Conservation (phyloP, 1,140 invertebrate genomes). For the Papilio polyxenes region DNA sequence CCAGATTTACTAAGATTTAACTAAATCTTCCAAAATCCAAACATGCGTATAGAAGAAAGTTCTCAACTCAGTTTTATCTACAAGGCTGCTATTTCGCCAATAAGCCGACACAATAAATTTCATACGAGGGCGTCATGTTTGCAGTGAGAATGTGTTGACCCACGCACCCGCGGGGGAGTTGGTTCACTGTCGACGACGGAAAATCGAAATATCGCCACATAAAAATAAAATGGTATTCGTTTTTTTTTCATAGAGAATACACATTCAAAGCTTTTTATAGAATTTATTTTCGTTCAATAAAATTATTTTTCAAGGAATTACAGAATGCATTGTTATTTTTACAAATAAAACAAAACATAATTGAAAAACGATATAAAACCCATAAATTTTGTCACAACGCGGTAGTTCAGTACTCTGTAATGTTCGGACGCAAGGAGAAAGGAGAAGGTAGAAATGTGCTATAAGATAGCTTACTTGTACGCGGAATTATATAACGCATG, state of each 20-base stretch:
- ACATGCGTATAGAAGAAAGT: neutral
- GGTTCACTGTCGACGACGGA: constrained; percentile 18
- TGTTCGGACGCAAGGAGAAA: neutral
- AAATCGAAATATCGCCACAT: constrained; percentile 28
- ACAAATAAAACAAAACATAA: too few species aligned
- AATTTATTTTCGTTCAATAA: neutral
- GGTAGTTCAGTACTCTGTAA: too few species aligned
- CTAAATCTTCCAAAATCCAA: neutral
- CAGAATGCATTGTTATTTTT: too few species aligned
- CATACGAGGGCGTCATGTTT: constrained; percentile 63
- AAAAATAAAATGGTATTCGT: constrained; percentile 37
- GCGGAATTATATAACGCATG: too few species aligned
- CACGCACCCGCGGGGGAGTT: constrained; percentile 53
- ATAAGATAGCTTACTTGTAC: neutral
- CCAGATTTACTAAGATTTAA: neutral
- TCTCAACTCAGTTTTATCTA: neutral
- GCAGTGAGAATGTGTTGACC: constrained; percentile 59
- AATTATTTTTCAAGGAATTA: neutral
- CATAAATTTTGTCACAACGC: too few species aligned
- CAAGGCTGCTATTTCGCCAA: constrained; percentile 33
- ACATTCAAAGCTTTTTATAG: neutral
- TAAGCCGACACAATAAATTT: constrained; percentile 62
- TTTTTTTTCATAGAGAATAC: neutral
- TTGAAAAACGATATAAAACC: too few species aligned
- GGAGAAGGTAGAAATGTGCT: neutral